Evolutionary conservation across 2,113 vertebrate species (phyloP), one percentile per base, ranked within the genome.

Genomic region (Xenopus laevis): DNA sequence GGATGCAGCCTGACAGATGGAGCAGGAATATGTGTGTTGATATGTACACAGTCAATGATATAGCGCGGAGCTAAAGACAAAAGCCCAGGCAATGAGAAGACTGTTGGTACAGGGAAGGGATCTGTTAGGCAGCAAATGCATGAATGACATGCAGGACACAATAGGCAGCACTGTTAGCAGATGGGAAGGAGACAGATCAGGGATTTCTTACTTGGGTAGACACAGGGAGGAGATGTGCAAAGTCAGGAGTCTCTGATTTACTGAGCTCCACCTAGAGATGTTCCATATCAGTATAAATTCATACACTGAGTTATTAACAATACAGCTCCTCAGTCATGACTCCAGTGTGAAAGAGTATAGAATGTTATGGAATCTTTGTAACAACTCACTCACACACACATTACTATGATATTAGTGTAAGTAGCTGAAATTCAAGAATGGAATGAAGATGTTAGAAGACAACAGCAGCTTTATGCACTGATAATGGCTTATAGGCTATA

Each of bases 1-100:
- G n/a, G 8, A 73, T 59, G 57, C 27, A 16, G 53, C 68, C 30
- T 68, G 65, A 69, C 73, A 68, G 57, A 63, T 62, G 65, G 57
- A 27, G 40, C 13, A 52, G 58, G 46, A 44, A 53, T 53, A 8
- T 60, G 40, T 52, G 45, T 69, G 73, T 75, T 68, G 69, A 40
- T 55, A 55, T 55, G n/a, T 69, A 75, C 73, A 68, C 58, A 61
- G 12, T 5, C 33, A 18, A 6, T 15, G 33, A 21, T 44, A 20
- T 21, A 11, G 47, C 7, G 4, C 13, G n/a, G 18, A 73, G n/a
- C 40, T 46, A 65, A 73, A 74, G 55, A 65, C 71, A 60, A 60
- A 60, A 60, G 10, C 10, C 18, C 58, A 60, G 9, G 11, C 62
- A 73, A 59, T 58, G 63, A 66, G 1, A 45, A 60, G 45, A 50